Evolutionary conservation across 2,888 invertebrate species (phyloP).

Genomic region (Eilema griseolum): DNA sequence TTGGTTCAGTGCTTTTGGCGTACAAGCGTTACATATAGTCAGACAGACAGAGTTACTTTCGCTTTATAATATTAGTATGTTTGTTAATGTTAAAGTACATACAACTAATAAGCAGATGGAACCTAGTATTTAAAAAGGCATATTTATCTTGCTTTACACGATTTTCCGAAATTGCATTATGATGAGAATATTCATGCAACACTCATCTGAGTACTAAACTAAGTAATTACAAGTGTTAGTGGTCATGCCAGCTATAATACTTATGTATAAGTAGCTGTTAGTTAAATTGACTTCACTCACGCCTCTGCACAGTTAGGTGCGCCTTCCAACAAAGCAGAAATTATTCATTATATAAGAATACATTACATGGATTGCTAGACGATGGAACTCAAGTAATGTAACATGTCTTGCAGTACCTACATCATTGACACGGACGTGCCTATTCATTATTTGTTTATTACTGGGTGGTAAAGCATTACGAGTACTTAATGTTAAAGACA

Average conservation of each 20-base stretch:
- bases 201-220: background rate
- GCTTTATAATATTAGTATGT: too few species aligned
- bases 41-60: too few species aligned
- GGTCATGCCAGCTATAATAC: too few species aligned
- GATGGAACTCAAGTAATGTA: slow-evolving; percentile 9
- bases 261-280: too few species aligned
- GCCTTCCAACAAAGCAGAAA: background rate
- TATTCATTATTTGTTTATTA: slow-evolving; percentile 35
- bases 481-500: slow-evolving; percentile 34
- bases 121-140: too few species aligned
- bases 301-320: background rate
- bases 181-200: background rate
- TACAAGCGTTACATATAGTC: too few species aligned
- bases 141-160: background rate
- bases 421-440: slow-evolving; percentile 25
- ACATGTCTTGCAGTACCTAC: slow-evolving; percentile 13
- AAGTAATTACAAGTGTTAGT: background rate
- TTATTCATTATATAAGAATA: slow-evolving; percentile 3
- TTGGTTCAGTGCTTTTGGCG: too few species aligned
- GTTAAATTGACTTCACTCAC: background rate
- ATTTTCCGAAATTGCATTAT: background rate
- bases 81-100: too few species aligned
- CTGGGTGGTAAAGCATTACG: slow-evolving; percentile 36
- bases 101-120: too few species aligned
- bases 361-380: background rate